Evolutionary conservation across 2,888 invertebrate genomes (phyloP), one percentile per base, ranked within the genome.

Genomic region (Thereva nobilitata): DNA sequence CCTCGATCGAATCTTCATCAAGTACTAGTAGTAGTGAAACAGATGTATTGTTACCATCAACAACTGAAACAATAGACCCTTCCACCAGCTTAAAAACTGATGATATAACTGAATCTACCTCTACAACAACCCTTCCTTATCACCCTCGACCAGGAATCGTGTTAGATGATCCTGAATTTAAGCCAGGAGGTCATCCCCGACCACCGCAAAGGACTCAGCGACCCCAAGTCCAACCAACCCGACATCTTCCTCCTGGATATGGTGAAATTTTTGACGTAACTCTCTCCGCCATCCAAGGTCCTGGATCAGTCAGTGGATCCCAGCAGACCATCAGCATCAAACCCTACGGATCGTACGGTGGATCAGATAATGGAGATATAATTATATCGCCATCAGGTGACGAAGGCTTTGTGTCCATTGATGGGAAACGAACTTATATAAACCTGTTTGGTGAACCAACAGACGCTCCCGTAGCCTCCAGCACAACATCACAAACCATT

Each of bases 181-280:
- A 90, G 74, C 90, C 90, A 0, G 87, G 86, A 35, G 86, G 86
- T 0, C 74, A 76, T 12, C 77, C 74, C 63, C 76, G 73, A 5
- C 71, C 69, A 1, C 74, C 75, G 4, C 72, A 75, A 5, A 79
- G 35, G 68, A 78, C 84, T n/a, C 74, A 74, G 61, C 68, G 69
- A 3, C 77, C 41, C 80, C 77, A 79, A 5, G 76, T 82, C 10
- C 78, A 82, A 64, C 81, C 83, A 6, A 82, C 82, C 0, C 76
- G 81, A 4, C 75, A 82, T 66, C 76, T 78, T 49, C 84, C 81
- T n/a, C 79, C 83, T 38, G 84, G 83, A 0, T 88, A 88, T 74
- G 91, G 90, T 6, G 93, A 94, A 78, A 90, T 92, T 66, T 94
- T 94, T 74, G 93, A 94, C 74, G 89, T 94, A 0, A 93, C 93